Evolutionary conservation across 2,888 invertebrate genomes (phyloP).

Genomic region (Phania funesta): DNA sequence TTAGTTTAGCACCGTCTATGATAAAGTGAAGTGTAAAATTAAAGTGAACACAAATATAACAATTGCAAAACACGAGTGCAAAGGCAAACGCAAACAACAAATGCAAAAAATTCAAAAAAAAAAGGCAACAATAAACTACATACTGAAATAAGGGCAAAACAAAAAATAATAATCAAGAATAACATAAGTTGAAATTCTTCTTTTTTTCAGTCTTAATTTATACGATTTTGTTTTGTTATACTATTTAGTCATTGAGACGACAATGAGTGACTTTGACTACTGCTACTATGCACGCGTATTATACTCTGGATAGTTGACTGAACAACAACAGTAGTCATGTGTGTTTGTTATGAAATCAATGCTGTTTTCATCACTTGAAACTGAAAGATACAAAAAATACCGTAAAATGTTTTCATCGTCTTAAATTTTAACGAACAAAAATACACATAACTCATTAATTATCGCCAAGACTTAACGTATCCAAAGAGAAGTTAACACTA

Average conservation of each 20-base stretch:
- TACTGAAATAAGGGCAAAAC: constrained; percentile 46
- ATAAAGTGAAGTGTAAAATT: constrained; percentile 35
- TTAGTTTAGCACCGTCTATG: constrained; percentile 52
- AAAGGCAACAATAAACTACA: constrained; percentile 43
- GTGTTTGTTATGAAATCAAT: constrained; percentile 41
- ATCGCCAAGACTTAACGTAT: not conserved
- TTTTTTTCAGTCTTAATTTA: constrained; percentile 3
- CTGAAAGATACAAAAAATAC: constrained; percentile 35
- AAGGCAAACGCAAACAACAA: constrained; percentile 38
- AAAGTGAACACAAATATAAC: constrained; percentile 12
- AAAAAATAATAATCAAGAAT: constrained; percentile 28
- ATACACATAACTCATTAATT: not conserved
- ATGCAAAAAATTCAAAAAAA: constrained; percentile 19
- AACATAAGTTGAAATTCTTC: constrained; percentile 17
- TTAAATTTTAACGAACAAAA: not conserved
- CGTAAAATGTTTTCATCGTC: not conserved
- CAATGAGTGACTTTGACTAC: not conserved
- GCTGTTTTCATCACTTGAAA: constrained; percentile 23
- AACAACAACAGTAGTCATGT: constrained; percentile 28
- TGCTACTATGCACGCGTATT: not conserved
- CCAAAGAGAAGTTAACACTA: constrained; percentile 12
- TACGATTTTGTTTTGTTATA: constrained; percentile 34
- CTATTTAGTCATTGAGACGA: constrained; percentile 54
- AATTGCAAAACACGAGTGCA: constrained; percentile 39
- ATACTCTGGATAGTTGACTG: constrained; percentile 6